phyloP scores from a whole-genome alignment of 2,113 vertebrate genomes.

The Coptodon bakossiorum region DNA sequence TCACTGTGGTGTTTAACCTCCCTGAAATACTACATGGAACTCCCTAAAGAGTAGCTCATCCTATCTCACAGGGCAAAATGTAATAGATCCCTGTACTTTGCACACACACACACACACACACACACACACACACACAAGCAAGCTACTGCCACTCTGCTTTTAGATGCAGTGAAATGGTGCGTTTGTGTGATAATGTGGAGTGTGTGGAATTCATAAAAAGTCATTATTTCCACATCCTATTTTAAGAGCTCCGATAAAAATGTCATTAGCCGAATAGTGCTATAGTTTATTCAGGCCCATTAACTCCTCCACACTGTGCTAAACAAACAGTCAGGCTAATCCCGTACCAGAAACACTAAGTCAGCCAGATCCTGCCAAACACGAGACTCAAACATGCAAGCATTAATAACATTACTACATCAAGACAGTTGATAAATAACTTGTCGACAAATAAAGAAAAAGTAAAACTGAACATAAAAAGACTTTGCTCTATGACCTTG shows the following conservation, averaged over 20 bases:
- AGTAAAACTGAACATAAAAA: not conserved
- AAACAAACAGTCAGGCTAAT: not conserved
- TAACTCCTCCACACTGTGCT: not conserved
- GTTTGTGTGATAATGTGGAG: not conserved
- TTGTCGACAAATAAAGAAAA: not conserved
- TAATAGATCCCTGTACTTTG: not conserved
- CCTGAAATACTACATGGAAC: not conserved
- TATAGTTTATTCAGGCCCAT: not conserved
- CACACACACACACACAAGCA: not conserved
- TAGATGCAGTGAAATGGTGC: not conserved
- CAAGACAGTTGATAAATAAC: not conserved
- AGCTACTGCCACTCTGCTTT: not conserved
- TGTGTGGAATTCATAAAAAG: not conserved
- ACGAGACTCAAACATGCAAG: not conserved
- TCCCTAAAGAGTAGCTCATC: not conserved
- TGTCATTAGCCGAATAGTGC: not conserved
- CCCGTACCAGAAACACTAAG: not conserved
- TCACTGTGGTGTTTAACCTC: not conserved
- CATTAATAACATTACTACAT: not conserved
- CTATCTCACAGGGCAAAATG: not conserved
- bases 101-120: not conserved
- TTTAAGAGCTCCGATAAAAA: slow-evolving; percentile 17
- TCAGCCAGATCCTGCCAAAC: not conserved
- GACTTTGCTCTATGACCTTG: not conserved
- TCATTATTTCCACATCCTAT: not conserved